phyloP scores from a whole-genome alignment of 2,113 vertebrate species.

The Crypturellus undulatus region DNA sequence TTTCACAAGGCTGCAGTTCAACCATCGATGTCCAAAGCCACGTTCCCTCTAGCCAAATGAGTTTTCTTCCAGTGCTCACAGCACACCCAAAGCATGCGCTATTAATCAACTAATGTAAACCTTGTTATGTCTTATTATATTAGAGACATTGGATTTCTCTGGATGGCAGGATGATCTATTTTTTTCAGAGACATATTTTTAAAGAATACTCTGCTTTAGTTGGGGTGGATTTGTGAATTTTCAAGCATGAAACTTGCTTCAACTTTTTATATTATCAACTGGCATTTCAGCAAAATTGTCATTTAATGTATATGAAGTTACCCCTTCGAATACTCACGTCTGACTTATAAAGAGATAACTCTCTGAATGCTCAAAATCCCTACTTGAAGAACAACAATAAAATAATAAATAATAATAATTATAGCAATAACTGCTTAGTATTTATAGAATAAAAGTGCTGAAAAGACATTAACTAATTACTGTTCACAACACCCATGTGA shows the following conservation, averaged over 20 bases:
- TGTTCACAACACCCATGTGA: constrained; percentile 70
- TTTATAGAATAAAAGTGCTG: constrained; percentile 62
- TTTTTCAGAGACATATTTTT: constrained; percentile 20
- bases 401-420: constrained; percentile 71
- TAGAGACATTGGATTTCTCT: constrained; percentile 3
- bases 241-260: not conserved
- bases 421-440: constrained; percentile 57
- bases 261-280: not conserved
- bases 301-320: constrained; percentile 58
- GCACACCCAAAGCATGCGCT: constrained; percentile 21
- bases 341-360: not conserved
- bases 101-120: constrained; percentile 25
- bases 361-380: not conserved
- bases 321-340: constrained; percentile 49
- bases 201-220: not conserved
- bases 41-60: not conserved
- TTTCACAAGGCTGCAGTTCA: not conserved
- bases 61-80: constrained; percentile 13
- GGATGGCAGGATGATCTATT: not conserved
- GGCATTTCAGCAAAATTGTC: constrained; percentile 16
- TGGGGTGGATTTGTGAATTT: not conserved
- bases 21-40: not conserved
- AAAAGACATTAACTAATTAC: constrained; percentile 76
- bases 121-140: constrained; percentile 23
- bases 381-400: constrained; percentile 50